A percentile compares a stretch with the other conserved stretches of the same genome.
Evolutionary conservation across 2,888 invertebrate species (phyloP).

Genomic region (Drosophila robusta): DNA sequence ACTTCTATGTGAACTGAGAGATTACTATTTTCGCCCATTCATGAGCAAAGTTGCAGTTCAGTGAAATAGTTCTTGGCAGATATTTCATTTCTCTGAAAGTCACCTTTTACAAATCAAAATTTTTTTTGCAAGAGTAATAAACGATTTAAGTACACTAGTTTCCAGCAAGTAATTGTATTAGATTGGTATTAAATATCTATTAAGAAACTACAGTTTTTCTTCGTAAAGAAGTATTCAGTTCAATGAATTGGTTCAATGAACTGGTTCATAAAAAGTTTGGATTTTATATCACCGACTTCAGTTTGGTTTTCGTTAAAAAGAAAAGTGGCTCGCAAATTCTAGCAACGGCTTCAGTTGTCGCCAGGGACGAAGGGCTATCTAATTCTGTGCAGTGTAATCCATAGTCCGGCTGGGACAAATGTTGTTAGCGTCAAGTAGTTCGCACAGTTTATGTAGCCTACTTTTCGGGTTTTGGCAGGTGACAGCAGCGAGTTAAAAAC

Average conservation of each 20-base stretch:
- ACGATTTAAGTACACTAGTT: background rate
- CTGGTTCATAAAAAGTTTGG: background rate
- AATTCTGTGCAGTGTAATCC: conserved; percentile 16
- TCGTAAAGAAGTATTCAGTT: too few species aligned
- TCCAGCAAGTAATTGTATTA: background rate
- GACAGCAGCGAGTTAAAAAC: conserved; percentile 77
- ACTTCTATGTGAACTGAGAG: background rate
- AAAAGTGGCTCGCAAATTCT: background rate
- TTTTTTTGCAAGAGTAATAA: too few species aligned
- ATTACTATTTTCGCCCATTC: background rate
- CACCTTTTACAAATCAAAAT: too few species aligned
- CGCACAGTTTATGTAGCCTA: conserved; percentile 50
- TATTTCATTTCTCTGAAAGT: too few species aligned
- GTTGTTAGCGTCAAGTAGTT: conserved; percentile 22
- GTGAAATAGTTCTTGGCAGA: background rate
- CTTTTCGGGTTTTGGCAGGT: conserved; percentile 62
- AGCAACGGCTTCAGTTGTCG: too few species aligned
- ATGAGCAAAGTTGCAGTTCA: background rate
- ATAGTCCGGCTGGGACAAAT: conserved; percentile 14
- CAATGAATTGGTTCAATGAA: background rate
- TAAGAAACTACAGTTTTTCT: too few species aligned
- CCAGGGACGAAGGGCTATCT: background rate
- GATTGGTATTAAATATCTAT: too few species aligned
- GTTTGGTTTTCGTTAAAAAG: background rate
- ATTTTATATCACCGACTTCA: too few species aligned